Evolutionary conservation across 2,113 vertebrate genomes (phyloP), one percentile per base, ranked within the genome.

Genomic region (Ptyas mucosa): DNA sequence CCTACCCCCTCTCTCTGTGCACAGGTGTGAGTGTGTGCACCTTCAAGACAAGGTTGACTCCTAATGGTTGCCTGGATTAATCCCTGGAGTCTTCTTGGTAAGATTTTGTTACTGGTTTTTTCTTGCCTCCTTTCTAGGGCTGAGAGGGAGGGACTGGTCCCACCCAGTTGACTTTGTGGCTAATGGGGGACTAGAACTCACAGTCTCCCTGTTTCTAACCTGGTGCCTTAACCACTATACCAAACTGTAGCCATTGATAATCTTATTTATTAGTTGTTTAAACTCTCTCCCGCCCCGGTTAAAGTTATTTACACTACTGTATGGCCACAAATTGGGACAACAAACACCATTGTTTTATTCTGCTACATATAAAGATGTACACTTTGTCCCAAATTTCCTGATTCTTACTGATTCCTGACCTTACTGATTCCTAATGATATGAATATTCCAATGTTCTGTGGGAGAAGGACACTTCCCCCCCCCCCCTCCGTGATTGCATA

Each of bases 341-440:
- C n/a, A 14, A 10, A 54, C 14, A 15, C 10, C 51, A 26, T 53
- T 12, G 8, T 89, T 61, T 89, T 49, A 8, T 14, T 89, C 24
- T 46, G 39, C 43, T 26, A 18, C 15, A 0, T 46, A 15, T 49
- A 46, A 89, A 57, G 12, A 46, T 18, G 12, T 26, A 15, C 11
- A 26, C 52, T 88, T 52, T 54, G 5, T 53, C 29, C 61, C n/a
- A 52, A 53, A 24, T 90, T 2, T 52, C 46, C 7, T 49, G 4
- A 15, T 0, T 2, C 5, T 69, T n/a, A 34, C 7, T 49, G 4
- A 15, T 0, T 2, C 5, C 52, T n/a, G 24, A 21, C 3, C 23
- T 53, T 23, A 90, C 6, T 53, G 61, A 46, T 3, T 90, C 61
- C 26, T 21, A 49, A 8, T 39, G n/a, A 39, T 53, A 23, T 14